Base-by-base conservation (phyloP, 1,140 invertebrate species). In the Leptopilina clavipes region DNA sequence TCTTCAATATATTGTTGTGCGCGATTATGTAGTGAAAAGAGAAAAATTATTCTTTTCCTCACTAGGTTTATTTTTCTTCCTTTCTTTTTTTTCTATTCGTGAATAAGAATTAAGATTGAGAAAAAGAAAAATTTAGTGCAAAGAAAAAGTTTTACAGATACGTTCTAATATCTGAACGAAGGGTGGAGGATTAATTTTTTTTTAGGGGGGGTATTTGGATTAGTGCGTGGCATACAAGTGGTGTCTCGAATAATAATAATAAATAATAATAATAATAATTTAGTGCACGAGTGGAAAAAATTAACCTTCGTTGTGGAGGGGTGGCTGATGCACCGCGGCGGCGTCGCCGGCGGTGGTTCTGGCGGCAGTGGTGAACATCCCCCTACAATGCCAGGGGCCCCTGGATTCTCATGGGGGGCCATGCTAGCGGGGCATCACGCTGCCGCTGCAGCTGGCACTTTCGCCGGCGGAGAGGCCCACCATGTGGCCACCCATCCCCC, bases 361-460 rank as follows among this genome's bases (percentile, higher is more conserved):
- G 81, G 81, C 78, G 85, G 83, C 82, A 84, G 84, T 82, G 84
- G 83, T 86, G 90, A 79, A 88, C 92, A 70, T 88, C 90, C 91
- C 79, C 89, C 90, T 70, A 89, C 91, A 79, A 89, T 88, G 87
- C 83, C 88, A 45, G 86, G 87, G 45, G 83, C 87, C 72, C 83
- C 89, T 17, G 86, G 88, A 73, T 86, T 90, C 79, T 83, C 88
- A 87, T 90, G 90, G 89, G 88, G 90, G 59, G 89, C 89, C 73
- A 86, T 91, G 82, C 88, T 90, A 72, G 90, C 88, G 40, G 88
- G 87, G 6, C 87, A 88, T 75, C 91, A 92, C 81, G 92, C 87
- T 86, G 91, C 89, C 85, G 92, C 84, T 87, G 92, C 89, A 89
- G 93, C 92, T 87, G 93, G 93, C 87, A 93, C 83, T 17, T 84